Evolutionary conservation across 2,113 vertebrate species (phyloP).

Genomic region (Passer montanus): DNA sequence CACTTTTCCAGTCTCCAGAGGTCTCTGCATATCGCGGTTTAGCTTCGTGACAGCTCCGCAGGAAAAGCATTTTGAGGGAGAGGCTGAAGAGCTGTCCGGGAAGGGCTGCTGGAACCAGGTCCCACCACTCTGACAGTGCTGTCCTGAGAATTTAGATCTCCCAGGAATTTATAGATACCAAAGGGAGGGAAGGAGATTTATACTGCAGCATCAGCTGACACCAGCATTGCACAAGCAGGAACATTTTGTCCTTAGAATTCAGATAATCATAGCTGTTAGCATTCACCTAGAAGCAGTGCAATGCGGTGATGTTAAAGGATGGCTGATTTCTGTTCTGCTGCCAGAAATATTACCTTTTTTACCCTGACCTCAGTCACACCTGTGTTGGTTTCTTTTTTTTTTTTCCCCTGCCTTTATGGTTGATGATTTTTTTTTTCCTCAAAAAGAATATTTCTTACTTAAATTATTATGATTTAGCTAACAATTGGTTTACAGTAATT

Average conservation of each 20-base stretch:
- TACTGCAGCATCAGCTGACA: neutral
- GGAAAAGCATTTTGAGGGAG: neutral
- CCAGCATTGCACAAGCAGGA: neutral
- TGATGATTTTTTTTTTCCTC: neutral
- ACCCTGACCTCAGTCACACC: neutral
- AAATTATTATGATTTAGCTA: neutral
- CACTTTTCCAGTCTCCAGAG: constrained; percentile 71
- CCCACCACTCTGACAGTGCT: neutral
- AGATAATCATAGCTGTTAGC: neutral
- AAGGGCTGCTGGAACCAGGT: neutral
- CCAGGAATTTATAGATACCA: neutral
- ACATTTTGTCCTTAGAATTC: neutral
- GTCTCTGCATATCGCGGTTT: constrained; percentile 76
- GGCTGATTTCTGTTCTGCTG: neutral
- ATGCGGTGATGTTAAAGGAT: neutral
- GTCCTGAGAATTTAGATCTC: neutral
- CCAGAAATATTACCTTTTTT: neutral
- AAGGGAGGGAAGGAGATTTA: neutral
- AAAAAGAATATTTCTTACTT: neutral
- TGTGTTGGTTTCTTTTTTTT: fast-evolving
- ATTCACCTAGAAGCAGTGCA: neutral
- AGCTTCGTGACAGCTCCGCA: neutral
- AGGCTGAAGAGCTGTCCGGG: neutral
- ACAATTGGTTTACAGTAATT: neutral
- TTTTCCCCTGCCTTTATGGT: neutral